Base-by-base conservation (phyloP, 2,888 invertebrate genomes). In the Drosophila pseudotalamancana region DNA sequence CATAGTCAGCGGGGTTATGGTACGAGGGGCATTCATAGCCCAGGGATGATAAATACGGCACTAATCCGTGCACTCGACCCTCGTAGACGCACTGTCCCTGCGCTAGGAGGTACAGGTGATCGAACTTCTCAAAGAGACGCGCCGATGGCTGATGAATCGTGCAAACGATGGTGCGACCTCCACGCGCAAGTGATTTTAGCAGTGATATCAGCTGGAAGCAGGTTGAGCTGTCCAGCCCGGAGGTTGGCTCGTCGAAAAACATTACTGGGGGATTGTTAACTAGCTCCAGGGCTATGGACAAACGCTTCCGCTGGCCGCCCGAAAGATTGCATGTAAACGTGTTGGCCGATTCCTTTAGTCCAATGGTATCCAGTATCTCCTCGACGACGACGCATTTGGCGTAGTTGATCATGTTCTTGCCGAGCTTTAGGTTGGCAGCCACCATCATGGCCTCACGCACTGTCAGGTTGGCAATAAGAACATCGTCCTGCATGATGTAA, bases 111-210 rank as follows among this genome's bases (percentile, higher is more conserved):
- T 97, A 98, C 69, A 99, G 92, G 92, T 97, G 94, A 91, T 98
- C 98, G 90, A 99, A 98, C 94, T 97, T 98, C 92, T 98, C 98
- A 89, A 98, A 98, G 42, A 98, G 93, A 82, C 98, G 94, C 29
- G 98, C 98, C 76, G 97, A 97, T 9, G 98, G 98, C 91, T 99
- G 98, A 92, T 98, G 98, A 81, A 98, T 98, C 34, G 98, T 98
- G 90, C 98, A 98, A 72, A 98, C 97, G 68, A 98, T 96, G 23
- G 98, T 98, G 72, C 98, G 94, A 0, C 96, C 95, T 46, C 97
- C 97, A 82, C 96, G 93, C 11, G 98, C 97, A 81, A 98, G 92
- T 0, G 96, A 95, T 92, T 97, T 97, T 88, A 98, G 93, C 88
- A 98, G 92, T 64, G 95, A 95, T 89, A 98, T 95, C 91, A 98